phyloP scores from a whole-genome alignment of 2,113 vertebrate species.

The Myotis yumanensis region DNA sequence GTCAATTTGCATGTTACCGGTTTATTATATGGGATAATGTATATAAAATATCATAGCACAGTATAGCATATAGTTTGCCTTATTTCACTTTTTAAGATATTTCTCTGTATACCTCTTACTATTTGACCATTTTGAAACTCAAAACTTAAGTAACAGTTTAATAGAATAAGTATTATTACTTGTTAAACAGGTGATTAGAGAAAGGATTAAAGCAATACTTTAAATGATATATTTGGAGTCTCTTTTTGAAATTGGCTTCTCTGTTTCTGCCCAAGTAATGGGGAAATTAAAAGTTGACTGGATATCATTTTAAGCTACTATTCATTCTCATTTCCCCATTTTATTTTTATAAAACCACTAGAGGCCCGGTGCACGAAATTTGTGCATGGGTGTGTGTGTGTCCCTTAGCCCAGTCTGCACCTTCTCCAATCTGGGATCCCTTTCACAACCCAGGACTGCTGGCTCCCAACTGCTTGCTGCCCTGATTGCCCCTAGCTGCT shows the following conservation, averaged over 20 bases:
- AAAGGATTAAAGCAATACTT: background rate
- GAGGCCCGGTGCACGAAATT: too few species aligned
- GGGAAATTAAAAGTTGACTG: conserved; percentile 46
- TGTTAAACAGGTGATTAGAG: background rate
- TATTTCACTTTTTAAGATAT: background rate
- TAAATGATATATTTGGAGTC: background rate
- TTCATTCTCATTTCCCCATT: conserved; percentile 65
- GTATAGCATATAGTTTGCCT: background rate
- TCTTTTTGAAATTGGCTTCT: too few species aligned
- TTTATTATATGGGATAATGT: too few species aligned
- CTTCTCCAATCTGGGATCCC: too few species aligned
- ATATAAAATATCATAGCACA: background rate
- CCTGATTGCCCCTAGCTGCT: too few species aligned
- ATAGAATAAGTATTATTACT: background rate
- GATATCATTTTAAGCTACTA: conserved; percentile 2
- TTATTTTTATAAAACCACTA: conserved; percentile 46
- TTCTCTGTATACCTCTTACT: background rate
- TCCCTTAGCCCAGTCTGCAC: too few species aligned
- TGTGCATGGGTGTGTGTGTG: too few species aligned
- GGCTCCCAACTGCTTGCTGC: too few species aligned
- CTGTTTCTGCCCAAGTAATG: conserved; percentile 29
- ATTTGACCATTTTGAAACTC: conserved; percentile 52
- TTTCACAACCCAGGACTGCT: too few species aligned
- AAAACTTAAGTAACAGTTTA: background rate
- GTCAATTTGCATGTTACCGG: too few species aligned